Evolutionary conservation across 1,140 invertebrate genomes (phyloP).

Genomic region (Araneus ventricosus): DNA sequence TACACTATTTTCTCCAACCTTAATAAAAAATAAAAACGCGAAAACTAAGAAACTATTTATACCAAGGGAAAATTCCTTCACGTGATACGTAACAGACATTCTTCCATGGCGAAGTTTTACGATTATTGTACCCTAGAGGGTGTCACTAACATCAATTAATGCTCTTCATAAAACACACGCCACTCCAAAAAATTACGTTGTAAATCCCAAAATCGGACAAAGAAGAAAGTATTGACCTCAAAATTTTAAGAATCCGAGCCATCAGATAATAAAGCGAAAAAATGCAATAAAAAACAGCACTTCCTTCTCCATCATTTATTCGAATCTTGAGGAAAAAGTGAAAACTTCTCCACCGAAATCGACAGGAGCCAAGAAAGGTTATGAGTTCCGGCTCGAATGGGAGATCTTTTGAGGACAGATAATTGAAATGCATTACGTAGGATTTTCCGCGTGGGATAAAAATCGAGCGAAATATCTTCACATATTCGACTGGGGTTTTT

Average conservation of each 20-base stretch:
- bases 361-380: not conserved
- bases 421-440: constrained; percentile 10
- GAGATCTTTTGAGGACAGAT: constrained; percentile 18
- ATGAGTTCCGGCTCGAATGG: not conserved
- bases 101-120: not conserved
- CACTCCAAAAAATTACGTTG: not conserved
- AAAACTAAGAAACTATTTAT: too few relatives aligned
- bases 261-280: not conserved
- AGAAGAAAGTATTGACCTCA: constrained; percentile 3
- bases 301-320: constrained; percentile 43
- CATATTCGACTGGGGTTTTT: too few relatives aligned
- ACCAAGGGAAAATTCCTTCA: too few relatives aligned
- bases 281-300: not conserved
- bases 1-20: too few relatives aligned
- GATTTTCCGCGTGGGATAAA: constrained; percentile 24
- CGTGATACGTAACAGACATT: too few relatives aligned
- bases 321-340: not conserved
- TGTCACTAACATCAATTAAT: constrained; percentile 14
- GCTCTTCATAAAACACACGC: not conserved
- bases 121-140: not conserved
- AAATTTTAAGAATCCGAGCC: not conserved
- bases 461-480: too few relatives aligned
- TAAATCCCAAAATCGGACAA: not conserved
- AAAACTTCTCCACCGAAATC: not conserved
- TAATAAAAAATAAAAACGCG: too few relatives aligned